phyloP scores from a whole-genome alignment of 2,113 vertebrate genomes.

The Pelmatolapia mariae region DNA sequence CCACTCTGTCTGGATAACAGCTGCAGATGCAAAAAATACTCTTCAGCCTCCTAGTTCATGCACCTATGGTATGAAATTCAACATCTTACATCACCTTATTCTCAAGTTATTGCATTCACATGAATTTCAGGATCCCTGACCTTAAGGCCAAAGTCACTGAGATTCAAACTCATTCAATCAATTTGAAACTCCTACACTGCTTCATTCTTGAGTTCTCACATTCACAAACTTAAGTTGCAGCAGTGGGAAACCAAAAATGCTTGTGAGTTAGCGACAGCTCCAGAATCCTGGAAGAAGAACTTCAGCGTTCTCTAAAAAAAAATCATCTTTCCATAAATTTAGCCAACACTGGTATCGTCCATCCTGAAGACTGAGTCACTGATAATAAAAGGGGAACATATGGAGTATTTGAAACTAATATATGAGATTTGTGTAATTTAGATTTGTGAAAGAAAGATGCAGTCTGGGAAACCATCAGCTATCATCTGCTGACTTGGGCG shows the following conservation, averaged over 20 bases:
- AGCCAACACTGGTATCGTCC: rapidly evolving
- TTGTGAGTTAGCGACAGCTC: not conserved
- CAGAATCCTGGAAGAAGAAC: not conserved
- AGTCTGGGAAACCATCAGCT: not conserved
- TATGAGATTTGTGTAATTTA: not conserved
- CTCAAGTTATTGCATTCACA: not conserved
- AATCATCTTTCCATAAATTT: not conserved
- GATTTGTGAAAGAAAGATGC: not conserved
- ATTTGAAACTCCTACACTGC: not conserved
- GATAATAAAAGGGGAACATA: not conserved
- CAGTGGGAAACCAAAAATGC: not conserved
- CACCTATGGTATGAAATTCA: not conserved
- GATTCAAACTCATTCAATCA: not conserved
- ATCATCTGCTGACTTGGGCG: not conserved
- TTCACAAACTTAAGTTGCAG: not conserved
- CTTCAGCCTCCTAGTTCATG: not conserved
- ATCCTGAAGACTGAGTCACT: not conserved
- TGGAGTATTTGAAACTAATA: not conserved
- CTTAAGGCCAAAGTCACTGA: not conserved
- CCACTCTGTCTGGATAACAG: not conserved
- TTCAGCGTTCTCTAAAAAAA: not conserved
- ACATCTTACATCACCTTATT: not conserved
- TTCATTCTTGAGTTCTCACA: not conserved
- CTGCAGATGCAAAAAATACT: not conserved
- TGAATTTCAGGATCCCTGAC: not conserved